Evolutionary conservation across 1,140 invertebrate genomes (phyloP), one percentile per base, ranked within the genome.

Genomic region (Papilio polyxenes): DNA sequence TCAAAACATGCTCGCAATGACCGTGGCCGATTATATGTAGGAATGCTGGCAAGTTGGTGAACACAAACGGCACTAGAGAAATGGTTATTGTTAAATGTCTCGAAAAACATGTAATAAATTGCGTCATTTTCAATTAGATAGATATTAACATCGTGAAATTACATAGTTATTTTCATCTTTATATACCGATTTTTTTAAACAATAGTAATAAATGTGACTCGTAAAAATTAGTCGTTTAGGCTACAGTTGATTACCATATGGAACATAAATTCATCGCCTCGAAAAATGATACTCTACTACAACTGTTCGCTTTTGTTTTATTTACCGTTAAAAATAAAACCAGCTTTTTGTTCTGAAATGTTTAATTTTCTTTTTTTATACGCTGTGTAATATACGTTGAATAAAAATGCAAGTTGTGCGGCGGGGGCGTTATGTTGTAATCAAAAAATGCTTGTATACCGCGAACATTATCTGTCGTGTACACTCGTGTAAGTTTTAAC

Each of bases 281-380:
- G 2, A 53, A 53, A 53, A 13, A 13, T 11, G 13, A 13, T 53
- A 53, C 10, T 13, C 51, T 53, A 59, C 56, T 59, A 37, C 65
- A 37, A 69, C 62, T 65, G 62, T 10, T 20, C 65, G 65, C 59
- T 62, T 20, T 40, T 69, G 65, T 69, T 69, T 69, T 69, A 40
- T 69, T 69, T 72, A 37, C 5, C 65, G 10, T 69, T 69, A 69
- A 69, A 37, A 65, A 23, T 65, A 75, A 75, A 44, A 49, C 48
- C 5, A 7, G 75, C 20, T 53, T 76, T 76, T 76, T 51, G 75
- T 76, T 76, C 11, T 76, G 20, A 76, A 76, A 53, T 31, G 75
- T 53, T 76, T 53, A 20, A 76, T 76, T 76, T 76, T 76, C 75
- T 51, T 53, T 76, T 76, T 76, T 31, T 76, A n/a, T n/a, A n/a